phyloP scores from a whole-genome alignment of 2,797 vertebrate species.

The Galagoides demidoff region DNA sequence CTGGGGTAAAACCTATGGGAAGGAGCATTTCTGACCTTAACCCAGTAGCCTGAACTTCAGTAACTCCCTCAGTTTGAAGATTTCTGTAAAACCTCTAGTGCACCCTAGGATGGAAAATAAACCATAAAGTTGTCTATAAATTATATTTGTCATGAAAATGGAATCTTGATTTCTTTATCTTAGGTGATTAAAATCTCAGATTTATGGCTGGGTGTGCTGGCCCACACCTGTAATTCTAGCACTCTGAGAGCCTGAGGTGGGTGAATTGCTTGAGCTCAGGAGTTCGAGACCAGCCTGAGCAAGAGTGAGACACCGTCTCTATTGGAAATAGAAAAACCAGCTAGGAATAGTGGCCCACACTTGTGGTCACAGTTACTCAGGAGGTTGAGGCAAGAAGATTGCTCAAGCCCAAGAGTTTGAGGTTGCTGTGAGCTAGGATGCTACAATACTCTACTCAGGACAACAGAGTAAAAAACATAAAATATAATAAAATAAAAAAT shows the following conservation, averaged over 20 bases:
- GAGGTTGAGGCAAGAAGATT: too few relatives aligned
- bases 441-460: neutral
- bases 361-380: too few relatives aligned
- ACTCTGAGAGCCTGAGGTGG: too few relatives aligned
- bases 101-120: constrained; percentile 19
- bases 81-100: constrained; percentile 31
- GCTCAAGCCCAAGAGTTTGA: too few relatives aligned
- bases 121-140: constrained; percentile 48
- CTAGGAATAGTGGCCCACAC: too few relatives aligned
- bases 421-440: too few relatives aligned
- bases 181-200: constrained; percentile 60
- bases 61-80: constrained; percentile 7
- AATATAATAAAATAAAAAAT: neutral
- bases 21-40: neutral
- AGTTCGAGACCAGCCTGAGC: too few relatives aligned
- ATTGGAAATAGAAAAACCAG: too few relatives aligned
- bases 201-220: neutral
- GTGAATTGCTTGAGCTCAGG: too few relatives aligned
- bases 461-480: neutral
- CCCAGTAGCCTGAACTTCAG: neutral
- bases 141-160: constrained; percentile 43
- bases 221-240: too few relatives aligned
- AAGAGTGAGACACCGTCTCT: too few relatives aligned
- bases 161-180: constrained; percentile 49
- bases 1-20: neutral